These are phyloP conservation scores for Astyanax mexicanus DNA, from an alignment of 2,797 vertebrate genomes.

Conservation along the genomic window DNA sequence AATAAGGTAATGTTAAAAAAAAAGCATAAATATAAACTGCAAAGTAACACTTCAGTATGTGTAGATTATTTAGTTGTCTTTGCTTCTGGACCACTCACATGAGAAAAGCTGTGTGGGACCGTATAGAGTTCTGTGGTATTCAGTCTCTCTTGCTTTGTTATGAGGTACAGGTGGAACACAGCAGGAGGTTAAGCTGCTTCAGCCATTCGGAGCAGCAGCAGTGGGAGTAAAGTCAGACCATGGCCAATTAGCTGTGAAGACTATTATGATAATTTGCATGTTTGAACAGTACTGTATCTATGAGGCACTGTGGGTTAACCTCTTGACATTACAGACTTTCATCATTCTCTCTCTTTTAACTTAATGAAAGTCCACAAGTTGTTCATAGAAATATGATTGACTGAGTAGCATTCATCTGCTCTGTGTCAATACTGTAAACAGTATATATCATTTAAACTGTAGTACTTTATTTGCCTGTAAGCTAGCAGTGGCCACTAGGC, in stretches of 20 bases:
- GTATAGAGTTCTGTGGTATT: not conserved
- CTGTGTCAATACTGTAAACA: not conserved
- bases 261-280: not conserved
- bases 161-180: not conserved
- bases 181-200: not conserved
- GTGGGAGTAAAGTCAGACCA: not conserved
- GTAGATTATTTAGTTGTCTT: not conserved
- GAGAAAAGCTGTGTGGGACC: not conserved
- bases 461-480: not conserved
- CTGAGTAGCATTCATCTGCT: not conserved
- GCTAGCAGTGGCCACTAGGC: too few species aligned
- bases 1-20: too few species aligned
- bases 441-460: not conserved
- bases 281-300: constrained; percentile 3
- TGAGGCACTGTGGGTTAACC: constrained; percentile 4
- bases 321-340: not conserved
- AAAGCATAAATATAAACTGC: too few species aligned
- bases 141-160: not conserved
- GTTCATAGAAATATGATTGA: not conserved
- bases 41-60: too few species aligned
- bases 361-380: too few species aligned
- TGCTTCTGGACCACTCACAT: not conserved
- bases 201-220: not conserved
- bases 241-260: not conserved
- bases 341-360: not conserved